Conservation (phyloP, 2,113 vertebrate species). For the Phalacrocorax carbo region DNA sequence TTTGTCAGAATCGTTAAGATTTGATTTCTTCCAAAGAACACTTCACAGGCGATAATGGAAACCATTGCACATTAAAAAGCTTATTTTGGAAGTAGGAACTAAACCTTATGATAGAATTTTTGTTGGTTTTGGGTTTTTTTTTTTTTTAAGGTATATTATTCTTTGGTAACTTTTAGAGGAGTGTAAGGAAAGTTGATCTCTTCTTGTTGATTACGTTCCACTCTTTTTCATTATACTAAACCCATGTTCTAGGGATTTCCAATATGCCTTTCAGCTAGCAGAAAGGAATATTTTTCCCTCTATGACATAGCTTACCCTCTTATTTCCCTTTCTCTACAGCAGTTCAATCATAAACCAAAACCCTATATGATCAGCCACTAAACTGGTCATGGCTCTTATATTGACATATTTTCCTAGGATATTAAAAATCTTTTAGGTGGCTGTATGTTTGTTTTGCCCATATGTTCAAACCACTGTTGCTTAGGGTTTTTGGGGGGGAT, state of each 20-base stretch:
- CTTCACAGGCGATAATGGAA: not conserved
- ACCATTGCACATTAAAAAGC: not conserved
- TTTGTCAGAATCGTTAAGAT: not conserved
- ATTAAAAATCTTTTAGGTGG: not conserved
- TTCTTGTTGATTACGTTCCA: not conserved
- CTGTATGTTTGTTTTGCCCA: not conserved
- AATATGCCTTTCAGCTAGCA: not conserved
- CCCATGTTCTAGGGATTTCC: not conserved
- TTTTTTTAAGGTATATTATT: not conserved
- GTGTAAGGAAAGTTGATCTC: not conserved
- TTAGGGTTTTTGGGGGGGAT: not conserved
- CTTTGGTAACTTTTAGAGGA: not conserved
- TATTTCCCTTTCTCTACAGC: not conserved
- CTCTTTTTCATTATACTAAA: not conserved
- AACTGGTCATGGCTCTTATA: not conserved
- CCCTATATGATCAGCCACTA: not conserved
- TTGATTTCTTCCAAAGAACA: not conserved
- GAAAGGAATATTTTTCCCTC: not conserved
- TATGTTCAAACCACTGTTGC: not conserved
- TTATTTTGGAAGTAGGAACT: not conserved
- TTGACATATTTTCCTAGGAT: not conserved
- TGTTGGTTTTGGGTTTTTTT: not conserved
- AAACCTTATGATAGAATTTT: not conserved
- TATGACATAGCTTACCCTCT: not conserved
- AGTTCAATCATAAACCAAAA: not conserved